Conservation (phyloP, 2,888 invertebrate species). For the Heteromyza rotundicornis region DNA sequence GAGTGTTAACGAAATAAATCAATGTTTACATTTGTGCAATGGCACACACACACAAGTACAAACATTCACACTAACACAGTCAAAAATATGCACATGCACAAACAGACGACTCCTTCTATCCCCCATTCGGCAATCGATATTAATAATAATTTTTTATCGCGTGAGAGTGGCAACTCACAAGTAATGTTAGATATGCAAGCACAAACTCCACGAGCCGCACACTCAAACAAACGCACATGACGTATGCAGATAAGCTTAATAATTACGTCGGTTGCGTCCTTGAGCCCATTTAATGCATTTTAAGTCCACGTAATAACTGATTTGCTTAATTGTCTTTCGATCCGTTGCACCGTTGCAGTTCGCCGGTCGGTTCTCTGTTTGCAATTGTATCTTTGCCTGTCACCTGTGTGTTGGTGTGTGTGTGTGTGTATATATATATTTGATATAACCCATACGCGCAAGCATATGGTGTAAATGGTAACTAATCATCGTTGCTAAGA, state of each 20-base stretch:
- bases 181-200: not conserved
- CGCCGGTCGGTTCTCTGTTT: not conserved
- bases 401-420: too few species aligned
- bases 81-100: too few species aligned
- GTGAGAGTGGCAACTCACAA: not conserved
- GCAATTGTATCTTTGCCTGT: too few species aligned
- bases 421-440: not conserved
- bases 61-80: not conserved
- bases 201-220: not conserved
- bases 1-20: slow-evolving; percentile 15
- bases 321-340: slow-evolving; percentile 27
- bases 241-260: slow-evolving; percentile 13
- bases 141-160: not conserved
- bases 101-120: too few species aligned
- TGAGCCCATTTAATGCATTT: slow-evolving; percentile 17
- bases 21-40: not conserved
- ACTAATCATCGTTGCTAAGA: slow-evolving; percentile 32
- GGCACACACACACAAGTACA: not conserved
- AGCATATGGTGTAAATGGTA: slow-evolving; percentile 26
- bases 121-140: too few species aligned
- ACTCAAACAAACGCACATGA: slow-evolving; percentile 6
- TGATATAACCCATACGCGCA: slow-evolving; percentile 5
- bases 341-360: too few species aligned
- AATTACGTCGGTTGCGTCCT: slow-evolving; percentile 7
- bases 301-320: slow-evolving; percentile 26